These are phyloP conservation scores for Belonocnema kinseyi DNA, from an alignment of 1,140 invertebrate genomes.

Conservation along the genomic window DNA sequence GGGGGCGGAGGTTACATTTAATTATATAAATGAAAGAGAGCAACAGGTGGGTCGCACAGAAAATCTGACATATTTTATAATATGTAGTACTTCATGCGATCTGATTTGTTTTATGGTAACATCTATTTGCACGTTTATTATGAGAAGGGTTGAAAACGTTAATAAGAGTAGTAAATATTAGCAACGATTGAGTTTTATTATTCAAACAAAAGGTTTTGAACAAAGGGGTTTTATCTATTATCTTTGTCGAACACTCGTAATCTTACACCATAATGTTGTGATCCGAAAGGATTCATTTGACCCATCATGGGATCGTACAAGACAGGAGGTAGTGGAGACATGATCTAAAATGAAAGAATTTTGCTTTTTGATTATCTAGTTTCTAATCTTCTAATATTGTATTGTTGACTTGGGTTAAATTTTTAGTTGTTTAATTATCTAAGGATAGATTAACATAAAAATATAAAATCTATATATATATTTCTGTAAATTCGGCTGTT, in stretches of 20 bases:
- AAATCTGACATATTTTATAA: neutral
- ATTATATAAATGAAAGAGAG: neutral
- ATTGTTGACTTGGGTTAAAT: neutral
- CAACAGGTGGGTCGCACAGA: neutral
- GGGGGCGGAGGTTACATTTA: neutral
- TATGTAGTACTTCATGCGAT: neutral
- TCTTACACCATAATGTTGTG: constrained; percentile 61
- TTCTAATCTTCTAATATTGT: neutral
- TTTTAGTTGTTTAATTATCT: too few relatives aligned
- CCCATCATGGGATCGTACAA: constrained; percentile 57
- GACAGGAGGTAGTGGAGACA: constrained; percentile 47
- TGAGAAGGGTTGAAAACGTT: neutral
- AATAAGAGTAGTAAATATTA: neutral
- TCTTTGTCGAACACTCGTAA: constrained; percentile 34
- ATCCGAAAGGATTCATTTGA: constrained; percentile 61
- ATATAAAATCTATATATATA: too few relatives aligned
- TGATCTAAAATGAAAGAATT: constrained; percentile 59
- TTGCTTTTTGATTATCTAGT: neutral
- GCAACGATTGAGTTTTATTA: neutral
- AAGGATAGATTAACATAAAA: too few relatives aligned
- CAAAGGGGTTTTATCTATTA: neutral
- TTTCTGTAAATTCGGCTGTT: too few relatives aligned
- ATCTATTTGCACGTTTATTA: constrained; percentile 1
- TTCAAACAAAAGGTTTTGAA: neutral
- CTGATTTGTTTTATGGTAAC: neutral